Conservation (phyloP, 2,797 vertebrate species). For the Pantherophis vulpinus region DNA sequence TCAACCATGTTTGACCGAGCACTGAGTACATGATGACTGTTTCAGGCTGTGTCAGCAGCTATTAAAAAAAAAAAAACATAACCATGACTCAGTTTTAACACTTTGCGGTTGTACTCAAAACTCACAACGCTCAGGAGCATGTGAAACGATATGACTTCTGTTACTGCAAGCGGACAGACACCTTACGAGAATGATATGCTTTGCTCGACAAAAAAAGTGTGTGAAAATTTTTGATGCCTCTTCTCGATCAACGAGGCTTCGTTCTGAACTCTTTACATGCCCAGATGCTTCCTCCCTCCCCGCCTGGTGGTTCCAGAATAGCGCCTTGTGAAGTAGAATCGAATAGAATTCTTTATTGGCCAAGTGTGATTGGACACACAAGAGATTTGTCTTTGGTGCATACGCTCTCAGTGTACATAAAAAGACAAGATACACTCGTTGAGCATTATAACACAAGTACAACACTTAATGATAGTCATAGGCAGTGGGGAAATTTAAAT, state of each 20-base stretch:
- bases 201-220: neutral
- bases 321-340: neutral
- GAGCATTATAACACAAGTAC: too few relatives aligned
- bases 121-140: neutral
- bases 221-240: neutral
- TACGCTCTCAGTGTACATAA: too few relatives aligned
- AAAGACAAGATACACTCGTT: too few relatives aligned
- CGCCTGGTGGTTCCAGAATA: neutral
- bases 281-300: neutral
- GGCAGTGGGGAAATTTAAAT: too few relatives aligned
- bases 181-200: neutral
- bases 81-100: neutral
- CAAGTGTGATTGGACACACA: too few relatives aligned
- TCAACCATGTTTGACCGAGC: neutral
- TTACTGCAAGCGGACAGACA: fast-evolving
- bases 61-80: neutral
- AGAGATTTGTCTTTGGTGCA: too few relatives aligned
- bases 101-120: neutral
- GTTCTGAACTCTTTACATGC: neutral
- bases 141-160: neutral
- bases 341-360: too few relatives aligned
- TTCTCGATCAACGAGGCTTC: neutral
- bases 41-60: neutral
- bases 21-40: neutral
- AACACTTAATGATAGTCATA: too few relatives aligned